These are phyloP conservation scores for Synergus itoensis DNA, from an alignment of 2,888 invertebrate genomes.

Conservation along the genomic window DNA sequence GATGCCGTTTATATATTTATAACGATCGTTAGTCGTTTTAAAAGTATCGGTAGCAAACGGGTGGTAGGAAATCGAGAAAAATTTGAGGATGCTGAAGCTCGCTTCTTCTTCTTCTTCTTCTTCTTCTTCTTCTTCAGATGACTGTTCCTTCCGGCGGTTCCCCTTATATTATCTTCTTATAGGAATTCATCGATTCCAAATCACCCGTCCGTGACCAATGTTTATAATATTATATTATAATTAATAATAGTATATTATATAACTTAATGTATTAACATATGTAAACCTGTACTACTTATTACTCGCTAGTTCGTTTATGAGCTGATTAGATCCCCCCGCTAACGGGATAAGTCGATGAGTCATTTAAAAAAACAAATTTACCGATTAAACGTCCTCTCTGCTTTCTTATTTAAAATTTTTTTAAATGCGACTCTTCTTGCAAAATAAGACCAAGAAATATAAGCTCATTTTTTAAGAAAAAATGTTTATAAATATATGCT, in stretches of 20 bases:
- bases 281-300: conserved; percentile 14
- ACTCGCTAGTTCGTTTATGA: conserved; percentile 21
- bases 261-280: conserved; percentile 23
- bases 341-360: conserved; percentile 1
- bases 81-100: conserved; percentile 19
- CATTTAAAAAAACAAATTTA: background rate
- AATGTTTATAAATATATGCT: conserved; percentile 32
- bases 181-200: conserved; percentile 17
- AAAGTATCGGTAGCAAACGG: conserved; percentile 51
- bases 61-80: conserved; percentile 55
- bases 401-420: background rate
- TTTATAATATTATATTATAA: conserved; percentile 26
- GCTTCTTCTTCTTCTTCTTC: conserved; percentile 1
- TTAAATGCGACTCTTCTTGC: background rate
- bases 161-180: background rate
- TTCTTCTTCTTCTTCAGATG: conserved; percentile 2
- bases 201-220: conserved; percentile 26
- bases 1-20: conserved; percentile 66
- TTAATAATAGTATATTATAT: conserved; percentile 6
- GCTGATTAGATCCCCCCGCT: background rate
- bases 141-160: background rate
- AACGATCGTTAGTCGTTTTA: conserved; percentile 61
- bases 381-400: conserved; percentile 22
- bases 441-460: conserved; percentile 12
- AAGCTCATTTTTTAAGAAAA: conserved; percentile 6